Evolutionary conservation across 1,140 invertebrate genomes (phyloP).

Genomic region (Drepana arcuata): DNA sequence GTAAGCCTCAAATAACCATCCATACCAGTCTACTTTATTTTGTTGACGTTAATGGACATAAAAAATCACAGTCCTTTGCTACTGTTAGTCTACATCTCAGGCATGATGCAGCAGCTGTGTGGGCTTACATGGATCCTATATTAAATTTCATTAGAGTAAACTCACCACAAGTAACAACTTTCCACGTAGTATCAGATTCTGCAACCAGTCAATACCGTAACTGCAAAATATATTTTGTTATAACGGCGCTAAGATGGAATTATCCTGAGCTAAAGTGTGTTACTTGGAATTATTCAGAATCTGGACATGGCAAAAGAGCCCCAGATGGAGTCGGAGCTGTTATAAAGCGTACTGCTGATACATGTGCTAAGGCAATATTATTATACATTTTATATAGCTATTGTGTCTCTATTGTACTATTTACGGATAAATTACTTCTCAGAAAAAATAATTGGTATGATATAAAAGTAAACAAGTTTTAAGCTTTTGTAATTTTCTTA

Average conservation of each 20-base stretch:
- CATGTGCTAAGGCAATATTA: no score
- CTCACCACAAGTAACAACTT: not conserved
- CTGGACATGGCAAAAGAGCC: slow-evolving; percentile 13
- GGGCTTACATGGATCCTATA: slow-evolving; percentile 10
- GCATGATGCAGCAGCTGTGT: slow-evolving; percentile 13
- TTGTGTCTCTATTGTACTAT: no score
- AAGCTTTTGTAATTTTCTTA: no score
- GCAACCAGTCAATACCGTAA: slow-evolving; percentile 15
- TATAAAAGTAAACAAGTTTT: no score
- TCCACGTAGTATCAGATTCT: slow-evolving; percentile 15
- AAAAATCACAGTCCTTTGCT: slow-evolving; percentile 1
- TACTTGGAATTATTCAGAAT: slow-evolving; percentile 10
- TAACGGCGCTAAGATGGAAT: not conserved
- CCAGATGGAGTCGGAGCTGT: slow-evolving; percentile 10
- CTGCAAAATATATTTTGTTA: slow-evolving; percentile 10
- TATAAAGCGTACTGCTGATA: slow-evolving; percentile 5
- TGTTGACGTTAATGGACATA: slow-evolving; percentile 2
- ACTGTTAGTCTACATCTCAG: slow-evolving; percentile 8
- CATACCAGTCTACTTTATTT: slow-evolving; percentile 38
- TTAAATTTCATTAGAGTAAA: slow-evolving; percentile 6
- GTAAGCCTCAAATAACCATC: slow-evolving; percentile 26
- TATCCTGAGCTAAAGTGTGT: slow-evolving; percentile 1
- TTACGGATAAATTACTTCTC: no score
- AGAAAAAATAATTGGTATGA: no score
- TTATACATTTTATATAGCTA: no score